These are phyloP conservation scores for Drosophila austrosaltans DNA, from an alignment of 2,888 invertebrate species.

Conservation along the genomic window DNA sequence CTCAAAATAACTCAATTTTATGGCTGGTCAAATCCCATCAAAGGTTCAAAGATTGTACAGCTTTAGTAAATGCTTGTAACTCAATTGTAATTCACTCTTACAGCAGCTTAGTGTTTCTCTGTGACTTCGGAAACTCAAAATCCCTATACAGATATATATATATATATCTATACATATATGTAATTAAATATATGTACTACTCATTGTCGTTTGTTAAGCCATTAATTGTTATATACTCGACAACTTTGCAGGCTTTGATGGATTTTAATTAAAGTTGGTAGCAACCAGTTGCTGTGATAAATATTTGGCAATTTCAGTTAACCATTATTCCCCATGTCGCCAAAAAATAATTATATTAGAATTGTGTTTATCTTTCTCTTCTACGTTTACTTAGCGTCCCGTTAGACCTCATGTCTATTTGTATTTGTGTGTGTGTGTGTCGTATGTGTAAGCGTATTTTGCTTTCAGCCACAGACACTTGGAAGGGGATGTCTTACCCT, in stretches of 20 bases:
- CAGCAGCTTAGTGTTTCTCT: too few species aligned
- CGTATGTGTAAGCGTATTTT: constrained; percentile 27
- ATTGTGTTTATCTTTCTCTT: constrained; percentile 2
- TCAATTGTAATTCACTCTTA: too few species aligned
- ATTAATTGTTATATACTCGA: not conserved
- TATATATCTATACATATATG: too few species aligned
- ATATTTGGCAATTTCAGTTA: not conserved
- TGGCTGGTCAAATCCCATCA: too few species aligned
- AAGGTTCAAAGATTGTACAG: too few species aligned
- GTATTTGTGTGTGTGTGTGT: constrained; percentile 19
- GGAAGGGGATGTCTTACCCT: constrained; percentile 22
- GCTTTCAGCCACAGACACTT: constrained; percentile 46
- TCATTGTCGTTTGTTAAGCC: not conserved
- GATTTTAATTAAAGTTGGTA: constrained; percentile 4
- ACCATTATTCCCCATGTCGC: not conserved
- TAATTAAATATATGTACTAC: not conserved
- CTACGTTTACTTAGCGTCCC: constrained; percentile 23
- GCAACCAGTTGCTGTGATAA: constrained; percentile 8
- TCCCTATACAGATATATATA: too few species aligned
- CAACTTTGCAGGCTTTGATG: not conserved
- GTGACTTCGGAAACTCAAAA: too few species aligned
- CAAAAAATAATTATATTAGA: constrained; percentile 16
- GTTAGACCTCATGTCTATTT: constrained; percentile 20
- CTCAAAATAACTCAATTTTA: too few species aligned
- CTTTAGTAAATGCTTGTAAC: too few species aligned